phyloP scores from a whole-genome alignment of 2,888 invertebrate species.

The Helleia helle region DNA sequence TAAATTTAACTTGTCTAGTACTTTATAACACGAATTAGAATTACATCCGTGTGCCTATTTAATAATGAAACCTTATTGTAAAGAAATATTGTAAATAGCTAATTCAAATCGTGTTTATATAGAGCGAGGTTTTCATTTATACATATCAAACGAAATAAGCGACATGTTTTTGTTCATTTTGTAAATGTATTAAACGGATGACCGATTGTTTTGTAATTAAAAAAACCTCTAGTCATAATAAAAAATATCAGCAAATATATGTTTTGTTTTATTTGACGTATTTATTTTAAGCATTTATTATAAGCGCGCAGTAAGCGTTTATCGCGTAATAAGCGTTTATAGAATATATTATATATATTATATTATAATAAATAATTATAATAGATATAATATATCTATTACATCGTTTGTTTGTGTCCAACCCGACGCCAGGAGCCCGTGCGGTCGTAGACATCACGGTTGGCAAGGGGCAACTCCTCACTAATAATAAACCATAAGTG shows the following conservation, averaged over 20 bases:
- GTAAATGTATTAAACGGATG: constrained; percentile 44
- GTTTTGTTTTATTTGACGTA: constrained; percentile 36
- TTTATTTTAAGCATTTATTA: too few species aligned
- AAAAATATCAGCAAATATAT: constrained; percentile 62
- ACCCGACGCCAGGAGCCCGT: too few species aligned
- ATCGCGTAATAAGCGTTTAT: too few species aligned
- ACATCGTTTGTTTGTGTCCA: too few species aligned
- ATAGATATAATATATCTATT: too few species aligned
- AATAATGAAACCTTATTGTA: constrained; percentile 28
- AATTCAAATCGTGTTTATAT: constrained; percentile 26
- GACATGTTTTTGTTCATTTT: constrained; percentile 52
- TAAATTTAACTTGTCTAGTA: constrained; percentile 14
- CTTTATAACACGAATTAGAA: constrained; percentile 36
- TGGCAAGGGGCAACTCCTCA: too few species aligned
- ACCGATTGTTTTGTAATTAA: constrained; percentile 76
- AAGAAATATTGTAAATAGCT: constrained; percentile 24
- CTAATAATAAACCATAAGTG: too few species aligned
- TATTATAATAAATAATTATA: too few species aligned
- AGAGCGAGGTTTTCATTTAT: constrained; percentile 64
- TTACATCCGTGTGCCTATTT: constrained; percentile 57
- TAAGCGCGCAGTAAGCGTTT: too few species aligned
- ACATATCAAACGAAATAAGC: constrained; percentile 64
- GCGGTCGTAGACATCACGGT: too few species aligned
- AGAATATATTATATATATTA: too few species aligned
- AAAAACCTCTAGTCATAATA: constrained; percentile 83